Evolutionary conservation across 92 coral and sea anemone genomes (phyloP).

Genomic region (Galaxea fascicularis): DNA sequence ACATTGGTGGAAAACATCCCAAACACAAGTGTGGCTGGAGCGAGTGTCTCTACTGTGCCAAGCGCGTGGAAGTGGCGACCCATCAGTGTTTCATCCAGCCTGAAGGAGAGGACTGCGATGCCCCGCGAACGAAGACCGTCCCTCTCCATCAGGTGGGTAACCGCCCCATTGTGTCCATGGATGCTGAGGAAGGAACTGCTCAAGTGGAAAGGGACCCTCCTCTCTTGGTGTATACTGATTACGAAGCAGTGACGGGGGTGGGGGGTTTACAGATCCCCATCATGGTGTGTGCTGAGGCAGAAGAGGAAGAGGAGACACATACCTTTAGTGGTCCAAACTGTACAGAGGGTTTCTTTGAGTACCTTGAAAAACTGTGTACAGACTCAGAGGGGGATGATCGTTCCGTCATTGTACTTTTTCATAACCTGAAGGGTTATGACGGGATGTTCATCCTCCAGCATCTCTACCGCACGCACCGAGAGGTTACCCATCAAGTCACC

Average conservation of each 20-base stretch:
- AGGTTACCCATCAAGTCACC: background rate
- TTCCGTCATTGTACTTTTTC: background rate
- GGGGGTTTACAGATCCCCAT: no score
- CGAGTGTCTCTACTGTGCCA: background rate
- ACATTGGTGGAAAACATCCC: background rate
- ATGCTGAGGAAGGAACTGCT: no score
- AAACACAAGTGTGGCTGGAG: background rate
- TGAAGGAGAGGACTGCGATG: no score
- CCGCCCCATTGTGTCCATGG: no score
- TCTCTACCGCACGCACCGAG: background rate
- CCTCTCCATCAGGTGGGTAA: no score
- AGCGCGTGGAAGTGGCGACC: background rate
- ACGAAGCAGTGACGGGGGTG: no score
- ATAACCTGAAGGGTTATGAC: slow-evolving; percentile 32
- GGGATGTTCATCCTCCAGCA: slow-evolving; percentile 1
- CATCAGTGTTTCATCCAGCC: background rate
- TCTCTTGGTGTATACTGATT: no score
- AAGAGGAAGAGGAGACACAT: no score
- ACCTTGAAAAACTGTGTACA: background rate
- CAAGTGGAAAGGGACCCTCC: no score
- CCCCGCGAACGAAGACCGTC: no score
- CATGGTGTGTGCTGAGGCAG: no score
- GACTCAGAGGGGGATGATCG: no score
- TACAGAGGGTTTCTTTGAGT: background rate
- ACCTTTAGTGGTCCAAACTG: background rate